Evolutionary conservation across 1,140 invertebrate species (phyloP), one percentile per base, ranked within the genome.

Genomic region (Sycobia sp.): DNA sequence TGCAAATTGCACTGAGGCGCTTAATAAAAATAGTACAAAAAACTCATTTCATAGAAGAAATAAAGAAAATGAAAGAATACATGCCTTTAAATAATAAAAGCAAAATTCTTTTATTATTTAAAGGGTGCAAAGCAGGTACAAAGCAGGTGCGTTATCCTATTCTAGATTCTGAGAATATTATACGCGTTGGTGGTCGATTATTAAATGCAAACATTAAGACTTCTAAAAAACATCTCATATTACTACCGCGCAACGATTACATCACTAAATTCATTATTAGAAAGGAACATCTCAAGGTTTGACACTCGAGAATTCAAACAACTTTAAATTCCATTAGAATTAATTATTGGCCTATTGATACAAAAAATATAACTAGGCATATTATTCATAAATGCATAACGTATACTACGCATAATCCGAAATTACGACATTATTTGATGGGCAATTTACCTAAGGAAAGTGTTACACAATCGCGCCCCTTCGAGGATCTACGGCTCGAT

Each of bases 341-440:
- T 27, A 49, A 13, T 11, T 60, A 50, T 50, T 60, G 57, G 57
- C 11, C 32, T n/a, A n/a, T n/a, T n/a, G n/a, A n/a, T n/a, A n/a
- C n/a, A n/a, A n/a, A n/a, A n/a, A n/a, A n/a, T n/a, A 18, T n/a
- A 4, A 41, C 32, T 14, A 25, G 57, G 7, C n/a, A 22, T 10
- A 27, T 50, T 13, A 20, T 60, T 16, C 5, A 16, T 7, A 50
- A 38, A 50, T 60, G 57, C 20, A 9, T 60, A 22, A 23, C 1
- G 11, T 60, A 46, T 32, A 32, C 10, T 22, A 36, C 13, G 18
- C 23, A 18, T 4, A 60, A 41, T 4, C 34, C 46, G 0, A 60
- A 50, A 41, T 11, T 34, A 11, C 25, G 14, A 16, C 38, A 38
- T 27, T 60, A 61, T 13, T 14, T 25, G 34, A 61, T 53, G 58